Evolutionary conservation across 1,140 invertebrate genomes (phyloP).

Genomic region (Uloborus diversus): DNA sequence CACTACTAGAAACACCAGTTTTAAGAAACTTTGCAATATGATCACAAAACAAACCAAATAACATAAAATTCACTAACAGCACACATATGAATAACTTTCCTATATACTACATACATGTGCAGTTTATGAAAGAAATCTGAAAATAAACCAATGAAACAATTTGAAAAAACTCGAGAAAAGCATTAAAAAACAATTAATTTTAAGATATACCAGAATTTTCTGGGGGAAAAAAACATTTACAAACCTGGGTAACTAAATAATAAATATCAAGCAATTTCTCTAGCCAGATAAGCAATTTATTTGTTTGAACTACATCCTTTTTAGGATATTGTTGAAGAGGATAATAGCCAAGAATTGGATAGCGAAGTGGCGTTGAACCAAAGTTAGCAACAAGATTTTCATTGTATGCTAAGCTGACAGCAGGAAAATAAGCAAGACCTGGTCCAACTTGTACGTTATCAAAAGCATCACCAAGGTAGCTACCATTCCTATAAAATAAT

Average conservation of each 20-base stretch:
- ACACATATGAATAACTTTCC: too few relatives aligned
- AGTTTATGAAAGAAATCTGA: too few relatives aligned
- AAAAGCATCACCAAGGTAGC: slow-evolving; percentile 78
- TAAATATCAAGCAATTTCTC: slow-evolving; percentile 68
- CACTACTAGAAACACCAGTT: too few relatives aligned
- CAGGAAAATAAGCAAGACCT: slow-evolving; percentile 79
- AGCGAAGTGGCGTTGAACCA: slow-evolving; percentile 76
- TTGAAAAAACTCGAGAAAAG: too few relatives aligned
- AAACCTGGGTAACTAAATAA: slow-evolving; percentile 61
- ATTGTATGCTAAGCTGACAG: slow-evolving; percentile 77
- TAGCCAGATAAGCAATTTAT: slow-evolving; percentile 71
- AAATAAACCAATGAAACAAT: too few relatives aligned
- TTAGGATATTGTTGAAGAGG: slow-evolving; percentile 71
- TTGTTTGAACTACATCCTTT: slow-evolving; percentile 68
- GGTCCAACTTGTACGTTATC: slow-evolving; percentile 75
- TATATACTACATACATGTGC: too few relatives aligned
- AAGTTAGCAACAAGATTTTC: slow-evolving; percentile 84
- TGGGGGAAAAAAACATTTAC: too few relatives aligned
- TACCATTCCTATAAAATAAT: slow-evolving; percentile 74
- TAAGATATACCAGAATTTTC: too few relatives aligned
- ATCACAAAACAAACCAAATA: too few relatives aligned
- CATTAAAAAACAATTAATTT: too few relatives aligned
- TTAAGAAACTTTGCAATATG: too few relatives aligned
- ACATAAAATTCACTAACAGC: too few relatives aligned
- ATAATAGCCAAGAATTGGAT: slow-evolving; percentile 75